Evolutionary conservation across 30 jellyfish, hydroid and myxozoan genomes (phyloP).

Genomic region (Aurelia sp.): DNA sequence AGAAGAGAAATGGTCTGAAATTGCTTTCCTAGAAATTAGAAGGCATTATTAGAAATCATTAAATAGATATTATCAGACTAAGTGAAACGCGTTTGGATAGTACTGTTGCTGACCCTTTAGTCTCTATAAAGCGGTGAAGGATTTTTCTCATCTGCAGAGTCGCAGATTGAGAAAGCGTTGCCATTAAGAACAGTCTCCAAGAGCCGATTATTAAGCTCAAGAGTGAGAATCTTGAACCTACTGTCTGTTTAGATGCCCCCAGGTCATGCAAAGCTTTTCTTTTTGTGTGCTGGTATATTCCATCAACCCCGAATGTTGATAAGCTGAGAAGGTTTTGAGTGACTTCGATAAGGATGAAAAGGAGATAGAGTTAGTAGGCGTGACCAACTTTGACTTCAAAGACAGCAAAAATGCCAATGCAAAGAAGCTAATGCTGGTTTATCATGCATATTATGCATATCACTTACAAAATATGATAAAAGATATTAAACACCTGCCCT

Average conservation of each 20-base stretch:
- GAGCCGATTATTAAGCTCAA: conserved; percentile 23
- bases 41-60: not conserved
- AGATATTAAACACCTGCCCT: no score
- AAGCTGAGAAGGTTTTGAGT: not conserved
- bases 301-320: not conserved
- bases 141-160: conserved; percentile 2
- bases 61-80: conserved; percentile 18
- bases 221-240: conserved; percentile 12
- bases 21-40: no score
- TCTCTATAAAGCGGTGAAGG: conserved; percentile 17
- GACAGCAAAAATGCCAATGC: not conserved
- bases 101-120: not conserved
- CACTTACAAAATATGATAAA: no score
- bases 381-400: not conserved
- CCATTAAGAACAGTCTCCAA: conserved; percentile 25
- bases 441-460: no score
- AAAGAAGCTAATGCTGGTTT: no score
- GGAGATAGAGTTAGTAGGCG: not conserved
- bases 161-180: conserved; percentile 1
- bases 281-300: not conserved
- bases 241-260: not conserved
- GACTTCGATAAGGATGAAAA: not conserved
- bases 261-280: not conserved
- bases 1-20: no score
- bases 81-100: conserved; percentile 6